phyloP scores from a whole-genome alignment of 2,888 invertebrate species.

The Drosophila flavopinicola region DNA sequence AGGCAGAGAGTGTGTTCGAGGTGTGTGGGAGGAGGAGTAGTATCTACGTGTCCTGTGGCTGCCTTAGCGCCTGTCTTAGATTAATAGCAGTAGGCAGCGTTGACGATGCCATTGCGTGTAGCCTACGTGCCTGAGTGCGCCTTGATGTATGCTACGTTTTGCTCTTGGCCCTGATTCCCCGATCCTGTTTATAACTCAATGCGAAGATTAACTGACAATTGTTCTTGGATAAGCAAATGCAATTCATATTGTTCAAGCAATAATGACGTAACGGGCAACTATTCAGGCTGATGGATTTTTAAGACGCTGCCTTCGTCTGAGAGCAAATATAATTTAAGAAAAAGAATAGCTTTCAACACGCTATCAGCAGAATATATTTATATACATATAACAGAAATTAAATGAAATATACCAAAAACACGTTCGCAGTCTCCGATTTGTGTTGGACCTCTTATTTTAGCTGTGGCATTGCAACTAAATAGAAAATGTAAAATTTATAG shows the following conservation, averaged over 20 bases:
- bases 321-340: too few relatives aligned
- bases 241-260: constrained; percentile 20
- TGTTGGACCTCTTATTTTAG: constrained; percentile 23
- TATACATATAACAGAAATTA: constrained; percentile 17
- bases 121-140: constrained; percentile 59
- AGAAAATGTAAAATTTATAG: constrained; percentile 73
- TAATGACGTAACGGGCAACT: background rate
- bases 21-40: background rate
- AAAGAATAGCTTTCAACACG: background rate
- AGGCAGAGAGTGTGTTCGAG: background rate
- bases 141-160: constrained; percentile 37
- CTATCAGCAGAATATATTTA: constrained; percentile 1
- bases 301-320: too few relatives aligned
- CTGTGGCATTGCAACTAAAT: constrained; percentile 60
- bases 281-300: too few relatives aligned
- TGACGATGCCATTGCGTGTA: constrained; percentile 44
- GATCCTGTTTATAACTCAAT: constrained; percentile 28
- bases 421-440: constrained; percentile 22
- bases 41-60: constrained; percentile 46
- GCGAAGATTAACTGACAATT: constrained; percentile 47
- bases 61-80: constrained; percentile 48
- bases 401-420: constrained; percentile 40
- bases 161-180: constrained; percentile 31
- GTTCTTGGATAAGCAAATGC: constrained; percentile 28
- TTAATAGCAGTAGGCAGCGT: constrained; percentile 57